Evolutionary conservation across 2,888 invertebrate species (phyloP).

Genomic region (Eupeodes luniger): DNA sequence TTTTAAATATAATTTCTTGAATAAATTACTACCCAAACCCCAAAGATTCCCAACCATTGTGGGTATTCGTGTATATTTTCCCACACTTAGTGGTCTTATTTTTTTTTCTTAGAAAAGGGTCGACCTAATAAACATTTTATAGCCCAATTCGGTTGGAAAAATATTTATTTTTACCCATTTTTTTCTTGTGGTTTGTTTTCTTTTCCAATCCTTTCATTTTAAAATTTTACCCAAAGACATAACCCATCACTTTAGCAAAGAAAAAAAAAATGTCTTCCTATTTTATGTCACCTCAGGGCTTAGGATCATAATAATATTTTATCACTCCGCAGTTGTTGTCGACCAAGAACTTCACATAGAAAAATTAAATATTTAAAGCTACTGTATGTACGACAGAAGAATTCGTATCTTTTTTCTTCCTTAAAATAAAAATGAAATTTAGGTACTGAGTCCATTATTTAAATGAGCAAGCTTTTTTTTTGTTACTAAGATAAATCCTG

Average conservation of each 20-base stretch:
- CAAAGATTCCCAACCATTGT: background rate
- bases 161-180: background rate
- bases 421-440: background rate
- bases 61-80: too few relatives aligned
- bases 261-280: background rate
- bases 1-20: slow-evolving; percentile 13
- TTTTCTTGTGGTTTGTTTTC: background rate
- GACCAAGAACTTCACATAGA: slow-evolving; percentile 42
- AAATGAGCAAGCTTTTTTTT: slow-evolving; percentile 22
- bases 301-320: slow-evolving; percentile 42
- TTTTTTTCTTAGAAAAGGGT: background rate
- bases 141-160: background rate
- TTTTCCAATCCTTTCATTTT: slow-evolving; percentile 4
- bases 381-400: background rate
- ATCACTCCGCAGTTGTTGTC: slow-evolving; percentile 25
- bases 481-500: slow-evolving; percentile 11
- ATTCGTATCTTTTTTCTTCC: background rate
- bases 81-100: background rate
- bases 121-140: slow-evolving; percentile 15
- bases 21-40: slow-evolving; percentile 8
- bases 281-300: slow-evolving; percentile 47
- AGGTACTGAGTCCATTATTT: slow-evolving; percentile 19
- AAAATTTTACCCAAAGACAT: slow-evolving; percentile 31
- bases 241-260: slow-evolving; percentile 20
- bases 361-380: slow-evolving; percentile 40